Evolutionary conservation across 2,113 vertebrate genomes (phyloP).

Genomic region (Brachypodius melanocephalos): DNA sequence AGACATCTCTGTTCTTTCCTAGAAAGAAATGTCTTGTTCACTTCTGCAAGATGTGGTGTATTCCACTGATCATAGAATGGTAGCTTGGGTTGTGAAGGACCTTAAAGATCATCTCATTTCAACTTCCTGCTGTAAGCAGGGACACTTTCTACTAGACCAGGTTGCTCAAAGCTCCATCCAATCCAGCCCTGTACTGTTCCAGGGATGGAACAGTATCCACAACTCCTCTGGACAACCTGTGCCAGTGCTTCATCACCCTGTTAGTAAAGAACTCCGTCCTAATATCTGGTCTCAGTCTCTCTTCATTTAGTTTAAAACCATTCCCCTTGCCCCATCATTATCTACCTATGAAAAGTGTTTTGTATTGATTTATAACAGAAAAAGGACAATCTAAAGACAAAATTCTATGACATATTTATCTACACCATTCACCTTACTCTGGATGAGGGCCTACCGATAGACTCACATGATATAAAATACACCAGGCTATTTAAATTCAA

Average conservation of each 20-base stretch:
- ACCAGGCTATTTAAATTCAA: neutral
- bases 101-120: neutral
- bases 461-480: neutral
- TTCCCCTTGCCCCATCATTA: neutral
- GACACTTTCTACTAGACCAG: neutral
- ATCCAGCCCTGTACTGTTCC: neutral
- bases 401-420: neutral
- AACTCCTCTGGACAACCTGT: neutral
- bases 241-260: neutral
- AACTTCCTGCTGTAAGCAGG: too few species aligned
- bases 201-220: neutral
- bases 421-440: neutral
- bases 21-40: neutral
- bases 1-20: neutral
- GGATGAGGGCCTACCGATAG: neutral
- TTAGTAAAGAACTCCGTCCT: neutral
- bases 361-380: neutral
- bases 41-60: neutral
- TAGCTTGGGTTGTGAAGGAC: neutral
- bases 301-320: neutral
- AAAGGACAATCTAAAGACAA: neutral
- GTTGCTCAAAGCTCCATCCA: neutral
- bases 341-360: neutral
- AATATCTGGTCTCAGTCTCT: neutral
- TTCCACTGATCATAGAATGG: neutral